Evolutionary conservation across 2,113 vertebrate species (phyloP), one percentile per base, ranked within the genome.

Genomic region (Lethenteron camtschaticum): DNA sequence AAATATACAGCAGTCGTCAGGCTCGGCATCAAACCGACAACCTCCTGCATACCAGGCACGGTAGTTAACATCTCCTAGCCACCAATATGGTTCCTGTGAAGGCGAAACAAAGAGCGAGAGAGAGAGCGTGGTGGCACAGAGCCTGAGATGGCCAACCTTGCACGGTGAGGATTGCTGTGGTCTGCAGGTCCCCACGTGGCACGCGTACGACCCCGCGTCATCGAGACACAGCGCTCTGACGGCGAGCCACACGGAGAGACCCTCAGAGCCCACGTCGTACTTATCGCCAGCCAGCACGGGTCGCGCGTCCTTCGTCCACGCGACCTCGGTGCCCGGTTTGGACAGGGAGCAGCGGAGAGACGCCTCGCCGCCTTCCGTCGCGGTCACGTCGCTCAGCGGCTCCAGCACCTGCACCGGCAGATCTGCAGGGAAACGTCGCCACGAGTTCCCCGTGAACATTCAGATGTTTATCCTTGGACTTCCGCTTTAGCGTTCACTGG

Each of bases 191-290:
- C 84, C 90, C 0, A 85, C 84, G 76, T 74, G 83, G 79, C 90
- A 96, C 18, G 79, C 75, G 76, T 96, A 99, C 68, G 84, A 72
- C 0, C 87, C 94, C 0, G 82, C 81, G 4, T 99, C 94, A 0
- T 83, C 80, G 0, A 84, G 79, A 0, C 76, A 81, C 68, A 92
- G 77, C 2, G 78, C 78, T 3, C 82, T 79, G 74, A 88, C 82
- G 58, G 71, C 68, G 66, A 84, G 80, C 73, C 69, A 81, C 75
- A 58, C 79, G 78, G 71, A 74, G 72, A 1, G 76, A 73, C 68
- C 76, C 77, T 7, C 75, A 70, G 77, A 78, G 72, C 57, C 76
- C 66, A 66, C 9, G n/a, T 66, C 63, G 10, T 16, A 66, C 63
- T 72, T 55, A 1, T 41, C 41, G 41, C 41, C 41, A 41, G 41